These are phyloP conservation scores for Peromyscus attwateri DNA, from an alignment of 2,797 vertebrate species.

Conservation along the genomic window DNA sequence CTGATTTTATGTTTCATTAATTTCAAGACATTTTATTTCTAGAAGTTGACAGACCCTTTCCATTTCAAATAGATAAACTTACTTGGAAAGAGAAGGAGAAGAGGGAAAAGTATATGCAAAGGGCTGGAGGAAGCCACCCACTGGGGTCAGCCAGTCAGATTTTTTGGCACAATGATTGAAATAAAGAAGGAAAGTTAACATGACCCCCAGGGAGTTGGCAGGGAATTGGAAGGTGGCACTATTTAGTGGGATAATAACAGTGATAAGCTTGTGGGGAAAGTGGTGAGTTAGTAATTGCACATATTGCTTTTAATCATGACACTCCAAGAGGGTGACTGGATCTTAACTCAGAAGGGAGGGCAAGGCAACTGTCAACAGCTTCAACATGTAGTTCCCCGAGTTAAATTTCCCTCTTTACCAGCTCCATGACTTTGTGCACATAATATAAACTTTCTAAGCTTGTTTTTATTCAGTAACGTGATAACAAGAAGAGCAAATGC, in stretches of 20 bases:
- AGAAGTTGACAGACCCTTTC: not conserved
- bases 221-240: not conserved
- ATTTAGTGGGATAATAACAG: conserved; percentile 32
- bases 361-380: not conserved
- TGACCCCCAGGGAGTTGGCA: not conserved
- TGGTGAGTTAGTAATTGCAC: not conserved
- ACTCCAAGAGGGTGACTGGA: not conserved
- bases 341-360: not conserved
- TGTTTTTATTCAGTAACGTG: not conserved
- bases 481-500: not conserved
- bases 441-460: not conserved
- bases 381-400: not conserved
- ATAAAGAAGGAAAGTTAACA: not conserved
- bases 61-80: not conserved
- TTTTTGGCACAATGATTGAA: not conserved
- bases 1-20: conserved; percentile 8
- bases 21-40: not conserved
- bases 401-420: not conserved
- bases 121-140: not conserved
- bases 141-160: not conserved
- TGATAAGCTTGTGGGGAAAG: not conserved
- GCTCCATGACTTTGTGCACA: not conserved
- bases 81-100: not conserved
- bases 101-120: not conserved
- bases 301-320: not conserved